A percentile compares a stretch with the other conserved stretches of the same genome.
phyloP scores from a whole-genome alignment of 1,140 invertebrate species.

The Gonioctena quinquepunctata region DNA sequence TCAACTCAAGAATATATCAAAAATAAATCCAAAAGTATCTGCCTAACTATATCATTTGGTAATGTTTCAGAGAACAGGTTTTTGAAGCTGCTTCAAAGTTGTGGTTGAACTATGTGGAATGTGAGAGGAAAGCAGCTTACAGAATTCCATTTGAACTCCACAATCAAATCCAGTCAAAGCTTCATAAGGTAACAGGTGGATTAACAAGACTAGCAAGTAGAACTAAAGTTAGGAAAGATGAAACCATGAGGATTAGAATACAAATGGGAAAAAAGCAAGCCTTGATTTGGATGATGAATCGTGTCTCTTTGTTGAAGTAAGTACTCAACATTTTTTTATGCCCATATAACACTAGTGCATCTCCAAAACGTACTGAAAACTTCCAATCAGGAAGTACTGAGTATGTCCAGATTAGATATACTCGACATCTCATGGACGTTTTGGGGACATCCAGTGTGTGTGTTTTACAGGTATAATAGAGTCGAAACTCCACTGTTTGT shows the following conservation, averaged over 20 bases:
- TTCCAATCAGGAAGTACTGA: too few relatives aligned
- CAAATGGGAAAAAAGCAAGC: constrained; percentile 56
- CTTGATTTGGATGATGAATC: constrained; percentile 57
- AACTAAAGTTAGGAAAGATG: constrained; percentile 75
- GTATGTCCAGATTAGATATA: too few relatives aligned
- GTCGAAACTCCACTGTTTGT: too few relatives aligned
- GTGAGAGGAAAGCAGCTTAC: constrained; percentile 83
- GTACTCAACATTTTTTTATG: too few relatives aligned
- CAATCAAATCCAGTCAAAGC: constrained; percentile 94
- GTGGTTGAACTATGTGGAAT: constrained; percentile 90
- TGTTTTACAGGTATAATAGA: too few relatives aligned
- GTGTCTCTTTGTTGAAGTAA: constrained; percentile 61
- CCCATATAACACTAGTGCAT: too few relatives aligned
- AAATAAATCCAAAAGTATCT: too few relatives aligned
- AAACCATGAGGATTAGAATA: constrained; percentile 58
- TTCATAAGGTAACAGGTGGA: constrained; percentile 94
- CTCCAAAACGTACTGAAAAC: too few relatives aligned
- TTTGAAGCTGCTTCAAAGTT: constrained; percentile 83
- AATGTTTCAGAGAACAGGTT: constrained; percentile 83
- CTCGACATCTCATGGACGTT: too few relatives aligned
- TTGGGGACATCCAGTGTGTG: too few relatives aligned
- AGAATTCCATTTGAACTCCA: constrained; percentile 88
- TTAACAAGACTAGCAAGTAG: constrained; percentile 84
- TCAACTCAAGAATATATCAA: too few relatives aligned
- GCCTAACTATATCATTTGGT: constrained; percentile 72